Percentiles rank a stretch among this genome's conserved stretches.
Conservation (phyloP, 2,797 vertebrate genomes). For the Pseudotriccus pelzelni region DNA sequence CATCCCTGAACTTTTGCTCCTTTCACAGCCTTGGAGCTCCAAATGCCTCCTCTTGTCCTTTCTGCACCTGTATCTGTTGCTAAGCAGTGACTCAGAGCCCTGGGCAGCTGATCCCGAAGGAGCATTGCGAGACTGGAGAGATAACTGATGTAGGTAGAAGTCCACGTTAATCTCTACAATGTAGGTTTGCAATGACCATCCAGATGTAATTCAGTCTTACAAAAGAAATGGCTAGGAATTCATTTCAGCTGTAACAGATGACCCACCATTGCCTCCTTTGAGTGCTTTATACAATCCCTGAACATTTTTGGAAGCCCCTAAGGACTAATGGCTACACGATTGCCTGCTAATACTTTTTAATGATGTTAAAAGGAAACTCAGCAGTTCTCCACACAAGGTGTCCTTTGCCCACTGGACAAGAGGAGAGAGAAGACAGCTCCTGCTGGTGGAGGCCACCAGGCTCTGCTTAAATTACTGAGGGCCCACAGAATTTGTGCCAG, state of each 20-base stretch:
- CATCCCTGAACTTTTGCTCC: background rate
- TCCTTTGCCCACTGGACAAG: background rate
- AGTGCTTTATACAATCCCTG: background rate
- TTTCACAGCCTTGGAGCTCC: background rate
- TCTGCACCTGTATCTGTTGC: background rate
- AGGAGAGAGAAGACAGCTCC: fast-evolving
- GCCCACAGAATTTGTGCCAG: background rate
- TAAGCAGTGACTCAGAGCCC: background rate
- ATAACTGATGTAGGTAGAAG: background rate
- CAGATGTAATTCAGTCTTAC: background rate
- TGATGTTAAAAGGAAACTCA: background rate
- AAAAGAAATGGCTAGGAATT: background rate
- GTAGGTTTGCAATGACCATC: background rate
- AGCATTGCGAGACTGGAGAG: background rate
- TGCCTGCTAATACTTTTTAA: background rate
- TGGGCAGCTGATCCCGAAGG: background rate
- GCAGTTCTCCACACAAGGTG: background rate
- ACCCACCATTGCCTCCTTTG: background rate
- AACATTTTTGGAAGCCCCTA: background rate
- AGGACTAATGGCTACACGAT: fast-evolving
- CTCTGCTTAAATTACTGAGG: background rate
- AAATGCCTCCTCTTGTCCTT: background rate
- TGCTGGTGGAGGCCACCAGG: background rate
- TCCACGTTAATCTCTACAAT: background rate
- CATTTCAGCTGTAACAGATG: background rate